These are phyloP conservation scores for Eptesicus fuscus DNA, from an alignment of 2,113 vertebrate species.

Conservation along the genomic window DNA sequence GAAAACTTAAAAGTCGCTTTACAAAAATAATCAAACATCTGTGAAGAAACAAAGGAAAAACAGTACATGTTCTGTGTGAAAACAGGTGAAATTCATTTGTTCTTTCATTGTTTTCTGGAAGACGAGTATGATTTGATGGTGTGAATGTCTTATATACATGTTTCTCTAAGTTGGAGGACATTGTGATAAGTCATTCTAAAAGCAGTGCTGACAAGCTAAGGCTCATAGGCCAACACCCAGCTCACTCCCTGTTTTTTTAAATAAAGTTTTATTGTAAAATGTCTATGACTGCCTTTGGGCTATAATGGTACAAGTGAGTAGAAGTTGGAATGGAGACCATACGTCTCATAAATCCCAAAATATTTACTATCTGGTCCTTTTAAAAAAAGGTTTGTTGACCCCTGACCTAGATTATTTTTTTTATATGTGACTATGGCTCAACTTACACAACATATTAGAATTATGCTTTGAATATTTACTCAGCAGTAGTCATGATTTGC, in stretches of 20 bases:
- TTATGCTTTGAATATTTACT: not conserved
- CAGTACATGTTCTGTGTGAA: not conserved
- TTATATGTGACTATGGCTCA: not conserved
- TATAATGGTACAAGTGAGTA: not conserved
- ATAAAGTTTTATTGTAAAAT: not conserved
- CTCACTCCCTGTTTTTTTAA: not conserved
- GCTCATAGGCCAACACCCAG: not conserved
- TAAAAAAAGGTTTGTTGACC: not conserved
- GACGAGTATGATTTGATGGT: not conserved
- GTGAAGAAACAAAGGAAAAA: not conserved
- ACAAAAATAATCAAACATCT: not conserved
- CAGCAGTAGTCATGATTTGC: not conserved
- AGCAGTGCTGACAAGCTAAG: not conserved
- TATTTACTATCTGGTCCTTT: not conserved
- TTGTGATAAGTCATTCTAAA: not conserved
- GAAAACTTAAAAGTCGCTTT: not conserved
- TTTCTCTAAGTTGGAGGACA: not conserved
- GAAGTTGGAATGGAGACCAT: not conserved
- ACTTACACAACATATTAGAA: not conserved
- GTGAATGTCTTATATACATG: not conserved
- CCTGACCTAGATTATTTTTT: not conserved
- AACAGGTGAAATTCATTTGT: not conserved
- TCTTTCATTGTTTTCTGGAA: not conserved
- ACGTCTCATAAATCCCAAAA: not conserved
- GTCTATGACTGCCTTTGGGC: not conserved